Conservation (phyloP, 1,140 invertebrate species). For the Aphidius ervi region DNA sequence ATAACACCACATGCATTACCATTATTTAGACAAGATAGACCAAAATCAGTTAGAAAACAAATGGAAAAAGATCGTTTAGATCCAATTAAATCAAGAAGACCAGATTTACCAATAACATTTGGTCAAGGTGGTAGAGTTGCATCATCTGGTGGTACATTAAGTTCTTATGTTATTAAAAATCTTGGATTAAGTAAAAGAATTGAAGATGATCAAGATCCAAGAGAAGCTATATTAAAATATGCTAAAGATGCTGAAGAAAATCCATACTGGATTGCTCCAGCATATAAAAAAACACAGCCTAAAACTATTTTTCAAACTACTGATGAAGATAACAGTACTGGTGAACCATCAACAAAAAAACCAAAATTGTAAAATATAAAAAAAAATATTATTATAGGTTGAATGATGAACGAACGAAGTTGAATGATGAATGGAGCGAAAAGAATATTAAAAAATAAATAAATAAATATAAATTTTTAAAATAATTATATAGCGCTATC, state of each 20-base stretch:
- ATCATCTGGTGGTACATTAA: conserved; percentile 91
- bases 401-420: no score
- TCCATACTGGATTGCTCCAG: conserved; percentile 93
- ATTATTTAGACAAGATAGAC: conserved; percentile 88
- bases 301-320: conserved; percentile 68
- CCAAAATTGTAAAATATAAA: conserved; percentile 9
- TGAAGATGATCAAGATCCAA: conserved; percentile 93
- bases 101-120: conserved; percentile 94
- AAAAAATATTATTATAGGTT: no score
- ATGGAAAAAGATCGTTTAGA: conserved; percentile 90
- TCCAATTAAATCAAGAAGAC: conserved; percentile 86
- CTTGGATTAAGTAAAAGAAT: conserved; percentile 89
- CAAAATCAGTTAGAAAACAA: conserved; percentile 84
- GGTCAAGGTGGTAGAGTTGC: conserved; percentile 85
- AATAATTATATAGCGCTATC: no score
- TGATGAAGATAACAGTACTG: conserved; percentile 54
- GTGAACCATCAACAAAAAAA: conserved; percentile 15
- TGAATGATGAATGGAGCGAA: no score
- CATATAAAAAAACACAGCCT: conserved; percentile 83
- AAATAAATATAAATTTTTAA: no score
- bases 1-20: conserved; percentile 96
- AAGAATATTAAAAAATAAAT: no score
- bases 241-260: conserved; percentile 96
- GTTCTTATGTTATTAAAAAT: conserved; percentile 95
- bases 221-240: conserved; percentile 94